Conservation (phyloP, 2,797 vertebrate species). For the Sebastes steindachneri region DNA sequence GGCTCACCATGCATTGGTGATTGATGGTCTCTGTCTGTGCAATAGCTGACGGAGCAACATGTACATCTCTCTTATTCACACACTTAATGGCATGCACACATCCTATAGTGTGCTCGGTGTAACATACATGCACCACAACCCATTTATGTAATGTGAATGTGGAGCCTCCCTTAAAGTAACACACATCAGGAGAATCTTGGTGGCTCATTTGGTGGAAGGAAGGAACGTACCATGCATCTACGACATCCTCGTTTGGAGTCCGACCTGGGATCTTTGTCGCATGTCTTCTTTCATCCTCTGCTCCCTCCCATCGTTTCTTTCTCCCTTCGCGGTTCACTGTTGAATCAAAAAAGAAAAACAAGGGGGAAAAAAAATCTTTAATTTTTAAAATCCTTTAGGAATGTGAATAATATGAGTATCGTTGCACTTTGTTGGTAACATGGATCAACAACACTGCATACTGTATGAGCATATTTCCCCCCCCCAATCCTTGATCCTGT, state of each 20-base stretch:
- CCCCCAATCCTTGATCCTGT: constrained; percentile 52
- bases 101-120: constrained; percentile 18
- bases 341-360: constrained; percentile 29
- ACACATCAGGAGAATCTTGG: not conserved
- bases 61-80: constrained; percentile 75
- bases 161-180: constrained; percentile 6
- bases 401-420: not conserved
- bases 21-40: constrained; percentile 80
- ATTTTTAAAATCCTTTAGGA: constrained; percentile 12
- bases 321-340: constrained; percentile 22
- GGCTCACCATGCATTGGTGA: constrained; percentile 72
- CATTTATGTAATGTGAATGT: not conserved
- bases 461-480: constrained; percentile 14
- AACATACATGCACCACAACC: constrained; percentile 20
- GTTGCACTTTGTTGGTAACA: constrained; percentile 18
- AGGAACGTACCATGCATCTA: constrained; percentile 41
- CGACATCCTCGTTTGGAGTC: constrained; percentile 9
- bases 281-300: constrained; percentile 17
- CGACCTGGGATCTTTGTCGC: constrained; percentile 26
- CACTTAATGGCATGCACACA: constrained; percentile 65
- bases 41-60: constrained; percentile 84
- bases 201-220: constrained; percentile 1
- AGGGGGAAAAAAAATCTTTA: not conserved
- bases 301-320: constrained; percentile 5
- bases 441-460: constrained; percentile 38